These are phyloP conservation scores for Episyrphus balteatus DNA, from an alignment of 1,140 invertebrate genomes.

Conservation along the genomic window DNA sequence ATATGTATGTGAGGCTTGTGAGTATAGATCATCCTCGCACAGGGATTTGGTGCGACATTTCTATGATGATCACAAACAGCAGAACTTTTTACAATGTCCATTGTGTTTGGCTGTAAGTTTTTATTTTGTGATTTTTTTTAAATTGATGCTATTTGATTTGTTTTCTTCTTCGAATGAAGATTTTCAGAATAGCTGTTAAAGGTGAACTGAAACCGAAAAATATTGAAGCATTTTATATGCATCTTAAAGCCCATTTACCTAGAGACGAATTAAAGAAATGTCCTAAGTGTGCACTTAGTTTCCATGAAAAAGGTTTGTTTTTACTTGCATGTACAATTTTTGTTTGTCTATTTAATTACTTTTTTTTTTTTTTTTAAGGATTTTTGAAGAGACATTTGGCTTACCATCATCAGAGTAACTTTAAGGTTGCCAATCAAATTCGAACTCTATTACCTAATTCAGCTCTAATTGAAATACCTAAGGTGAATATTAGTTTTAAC, in stretches of 20 bases:
- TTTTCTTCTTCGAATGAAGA: neutral
- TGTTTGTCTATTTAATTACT: constrained; percentile 1
- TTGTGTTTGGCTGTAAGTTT: constrained; percentile 55
- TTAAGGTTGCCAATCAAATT: constrained; percentile 21
- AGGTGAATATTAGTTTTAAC: constrained; percentile 6
- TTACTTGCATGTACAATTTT: neutral
- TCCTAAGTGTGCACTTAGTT: constrained; percentile 27
- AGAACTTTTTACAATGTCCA: constrained; percentile 55
- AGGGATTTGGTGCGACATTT: constrained; percentile 62
- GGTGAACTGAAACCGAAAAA: constrained; percentile 19
- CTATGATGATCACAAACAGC: constrained; percentile 49
- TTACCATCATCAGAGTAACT: constrained; percentile 36
- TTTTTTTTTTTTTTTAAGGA: constrained; percentile 23
- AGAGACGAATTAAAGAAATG: constrained; percentile 22
- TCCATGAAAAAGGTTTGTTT: constrained; percentile 22
- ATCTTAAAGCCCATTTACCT: constrained; percentile 22
- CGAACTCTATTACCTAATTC: constrained; percentile 26
- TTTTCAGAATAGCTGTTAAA: constrained; percentile 4
- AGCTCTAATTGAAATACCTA: constrained; percentile 24
- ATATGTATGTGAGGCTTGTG: constrained; percentile 62
- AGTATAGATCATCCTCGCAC: constrained; percentile 63
- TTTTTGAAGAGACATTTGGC: constrained; percentile 45
- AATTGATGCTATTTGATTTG: neutral
- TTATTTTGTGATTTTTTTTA: constrained; percentile 1
- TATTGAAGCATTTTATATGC: constrained; percentile 27